Evolutionary conservation across 2,888 invertebrate species (phyloP), one percentile per base, ranked within the genome.

Genomic region (Chloroclysta siterata): DNA sequence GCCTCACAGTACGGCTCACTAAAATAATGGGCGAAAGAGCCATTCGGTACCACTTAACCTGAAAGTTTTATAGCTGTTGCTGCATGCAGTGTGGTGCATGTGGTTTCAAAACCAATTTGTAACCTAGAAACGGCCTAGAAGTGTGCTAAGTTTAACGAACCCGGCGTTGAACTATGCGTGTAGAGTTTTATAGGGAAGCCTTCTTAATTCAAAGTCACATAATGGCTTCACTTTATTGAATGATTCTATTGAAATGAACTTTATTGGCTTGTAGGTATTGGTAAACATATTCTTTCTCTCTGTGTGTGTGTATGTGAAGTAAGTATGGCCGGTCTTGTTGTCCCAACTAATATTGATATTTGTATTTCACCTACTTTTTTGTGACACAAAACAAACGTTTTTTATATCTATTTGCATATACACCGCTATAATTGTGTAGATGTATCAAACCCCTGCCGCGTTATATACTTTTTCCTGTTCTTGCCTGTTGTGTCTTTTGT

Each of bases 21-120:
- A 74, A 74, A 69, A 69, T 71, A 71, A 72, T 68, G 65, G 66
- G 48, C 56, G 64, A 67, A 66, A 69, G 62, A 63, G 64, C 68
- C 59, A 63, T 68, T 63, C 61, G 63, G 66, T 69, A 66, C 68
- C 60, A 53, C 66, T 68, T 57, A 63, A 63, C 62, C 65, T 72
- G 65, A 65, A 69, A 65, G 66, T 69, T 69, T 68, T 68, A 69
- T 62, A 39, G 66, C 63, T 54, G 44, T 61, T 56, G 59, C 63
- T 42, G 46, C 36, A 55, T 39, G 46, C n/a, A n/a, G n/a, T 17
- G 36, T 53, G 51, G 50, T 60, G 55, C 66, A 66, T 66, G 65
- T 57, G 53, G 61, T 46, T 65, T 57, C 39, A 58, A 41, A 61
- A 65, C 57, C 58, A 55, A 61, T 65, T 65, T 61, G 54, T 65